These are phyloP conservation scores for Crax fasciolata DNA, from an alignment of 2,797 vertebrate genomes.

Conservation along the genomic window DNA sequence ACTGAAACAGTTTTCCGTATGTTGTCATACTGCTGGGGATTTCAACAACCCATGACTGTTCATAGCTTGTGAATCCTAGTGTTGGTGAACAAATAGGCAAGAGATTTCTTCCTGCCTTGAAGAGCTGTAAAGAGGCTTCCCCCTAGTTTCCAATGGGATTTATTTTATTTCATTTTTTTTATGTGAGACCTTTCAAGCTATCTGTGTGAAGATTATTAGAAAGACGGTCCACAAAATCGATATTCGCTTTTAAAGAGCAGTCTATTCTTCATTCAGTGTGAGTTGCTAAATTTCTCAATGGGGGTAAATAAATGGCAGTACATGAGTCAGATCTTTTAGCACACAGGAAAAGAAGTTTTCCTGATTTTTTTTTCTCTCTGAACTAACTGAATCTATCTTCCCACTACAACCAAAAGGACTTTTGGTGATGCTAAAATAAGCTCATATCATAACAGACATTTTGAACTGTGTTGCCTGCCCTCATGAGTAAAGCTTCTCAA, in stretches of 20 bases:
- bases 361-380: neutral
- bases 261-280: neutral
- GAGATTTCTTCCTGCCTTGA: neutral
- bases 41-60: neutral
- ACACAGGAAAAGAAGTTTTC: neutral
- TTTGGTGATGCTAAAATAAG: neutral
- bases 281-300: neutral
- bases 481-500: neutral
- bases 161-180: neutral
- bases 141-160: neutral
- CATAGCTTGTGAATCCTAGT: neutral
- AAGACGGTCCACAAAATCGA: neutral
- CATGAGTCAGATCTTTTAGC: neutral
- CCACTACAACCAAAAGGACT: neutral
- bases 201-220: neutral
- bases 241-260: neutral
- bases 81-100: neutral
- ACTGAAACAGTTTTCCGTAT: neutral
- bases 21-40: neutral
- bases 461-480: neutral
- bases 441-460: neutral
- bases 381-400: neutral
- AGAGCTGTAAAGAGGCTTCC: neutral
- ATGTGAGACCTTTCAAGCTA: neutral
- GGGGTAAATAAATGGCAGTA: neutral